These are phyloP conservation scores for Forpus xanthops DNA, from an alignment of 2,797 vertebrate genomes.

Conservation along the genomic window DNA sequence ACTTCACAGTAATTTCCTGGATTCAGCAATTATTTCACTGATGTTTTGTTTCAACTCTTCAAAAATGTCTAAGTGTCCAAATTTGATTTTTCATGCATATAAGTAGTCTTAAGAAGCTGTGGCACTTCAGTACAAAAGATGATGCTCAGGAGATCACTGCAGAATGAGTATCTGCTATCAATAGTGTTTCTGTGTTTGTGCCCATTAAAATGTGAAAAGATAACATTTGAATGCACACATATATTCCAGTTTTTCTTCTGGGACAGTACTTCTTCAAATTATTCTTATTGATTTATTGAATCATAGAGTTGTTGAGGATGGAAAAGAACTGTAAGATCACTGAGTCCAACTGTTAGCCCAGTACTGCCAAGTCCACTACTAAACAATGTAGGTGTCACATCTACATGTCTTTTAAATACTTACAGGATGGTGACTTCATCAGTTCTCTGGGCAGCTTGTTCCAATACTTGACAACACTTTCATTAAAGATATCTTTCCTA, in stretches of 20 bases:
- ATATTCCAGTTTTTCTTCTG: background rate
- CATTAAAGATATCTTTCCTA: background rate
- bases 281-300: background rate
- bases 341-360: background rate
- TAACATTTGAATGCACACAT: background rate
- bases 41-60: background rate
- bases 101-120: background rate
- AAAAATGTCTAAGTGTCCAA: background rate
- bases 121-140: background rate
- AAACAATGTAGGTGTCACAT: background rate
- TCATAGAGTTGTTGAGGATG: background rate
- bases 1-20: background rate
- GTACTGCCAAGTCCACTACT: background rate
- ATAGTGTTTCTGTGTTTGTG: background rate
- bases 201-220: background rate
- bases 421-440: background rate
- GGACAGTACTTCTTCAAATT: background rate
- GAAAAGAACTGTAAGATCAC: background rate
- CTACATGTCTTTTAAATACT: accelerated
- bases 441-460: background rate
- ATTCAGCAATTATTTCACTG: background rate
- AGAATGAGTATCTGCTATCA: background rate
- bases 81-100: background rate
- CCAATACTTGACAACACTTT: background rate
- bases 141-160: background rate